phyloP scores from a whole-genome alignment of 2,888 invertebrate species.

The Pseudococcus jackbeardsleyi region DNA sequence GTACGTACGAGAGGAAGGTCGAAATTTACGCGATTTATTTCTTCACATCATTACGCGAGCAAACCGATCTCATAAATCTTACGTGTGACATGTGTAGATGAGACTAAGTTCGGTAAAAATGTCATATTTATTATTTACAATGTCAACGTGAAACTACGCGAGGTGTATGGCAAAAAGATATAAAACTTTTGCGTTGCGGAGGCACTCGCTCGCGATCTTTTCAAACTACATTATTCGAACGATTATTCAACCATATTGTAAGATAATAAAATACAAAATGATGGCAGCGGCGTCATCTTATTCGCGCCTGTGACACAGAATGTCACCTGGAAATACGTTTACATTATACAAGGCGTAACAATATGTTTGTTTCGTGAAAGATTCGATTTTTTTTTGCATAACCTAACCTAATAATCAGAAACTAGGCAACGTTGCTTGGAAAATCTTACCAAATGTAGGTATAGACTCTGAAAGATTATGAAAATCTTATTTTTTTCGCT shows the following conservation, averaged over 20 bases:
- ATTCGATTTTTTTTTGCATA: background rate
- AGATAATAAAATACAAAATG: background rate
- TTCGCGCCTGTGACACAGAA: background rate
- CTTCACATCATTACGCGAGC: slow-evolving; percentile 12
- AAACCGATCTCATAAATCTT: slow-evolving; percentile 11
- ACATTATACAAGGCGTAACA: background rate
- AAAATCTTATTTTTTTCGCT: background rate
- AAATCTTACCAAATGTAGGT: too few species aligned
- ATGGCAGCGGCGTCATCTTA: background rate
- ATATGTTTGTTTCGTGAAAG: background rate
- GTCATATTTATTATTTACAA: slow-evolving; percentile 32
- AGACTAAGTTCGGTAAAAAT: slow-evolving; percentile 8
- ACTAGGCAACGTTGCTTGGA: too few species aligned
- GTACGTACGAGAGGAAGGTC: background rate
- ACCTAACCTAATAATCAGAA: background rate
- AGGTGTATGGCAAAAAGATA: background rate
- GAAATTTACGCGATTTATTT: slow-evolving; percentile 5
- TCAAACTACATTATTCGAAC: background rate
- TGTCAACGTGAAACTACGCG: slow-evolving; percentile 18
- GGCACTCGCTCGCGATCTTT: background rate
- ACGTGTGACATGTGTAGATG: slow-evolving; percentile 13
- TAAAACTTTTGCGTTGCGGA: background rate
- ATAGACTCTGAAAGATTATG: background rate
- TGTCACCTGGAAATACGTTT: background rate
- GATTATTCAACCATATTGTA: slow-evolving; percentile 11